Evolutionary conservation across 2,888 invertebrate genomes (phyloP).

Genomic region (Corbicula japonica): DNA sequence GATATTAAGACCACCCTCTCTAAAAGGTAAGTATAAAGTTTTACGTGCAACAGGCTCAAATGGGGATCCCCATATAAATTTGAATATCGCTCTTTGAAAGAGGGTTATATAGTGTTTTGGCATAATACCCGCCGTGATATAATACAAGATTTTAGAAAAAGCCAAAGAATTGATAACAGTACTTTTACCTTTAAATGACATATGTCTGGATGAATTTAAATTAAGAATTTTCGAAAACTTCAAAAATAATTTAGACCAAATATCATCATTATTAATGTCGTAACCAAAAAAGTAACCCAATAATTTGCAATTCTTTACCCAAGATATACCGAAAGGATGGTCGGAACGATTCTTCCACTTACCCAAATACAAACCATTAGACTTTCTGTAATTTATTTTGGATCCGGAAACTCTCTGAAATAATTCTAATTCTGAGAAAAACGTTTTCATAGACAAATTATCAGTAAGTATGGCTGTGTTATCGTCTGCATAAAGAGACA

Average conservation of each 20-base stretch:
- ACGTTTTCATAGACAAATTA: not conserved
- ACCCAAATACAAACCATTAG: conserved; percentile 53
- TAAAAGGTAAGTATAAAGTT: not conserved
- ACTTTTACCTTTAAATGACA: conserved; percentile 27
- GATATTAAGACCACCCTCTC: too few relatives aligned
- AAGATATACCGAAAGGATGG: conserved; percentile 61
- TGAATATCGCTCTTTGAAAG: conserved; percentile 8
- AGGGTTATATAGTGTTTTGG: conserved; percentile 17
- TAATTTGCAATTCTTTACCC: conserved; percentile 45
- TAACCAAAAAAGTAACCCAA: conserved; percentile 50
- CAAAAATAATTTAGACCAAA: conserved; percentile 40
- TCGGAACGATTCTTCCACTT: conserved; percentile 57
- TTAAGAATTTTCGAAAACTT: conserved; percentile 48
- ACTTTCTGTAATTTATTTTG: conserved; percentile 51
- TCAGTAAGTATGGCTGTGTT: conserved; percentile 11
- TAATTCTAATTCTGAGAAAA: not conserved
- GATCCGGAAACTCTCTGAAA: conserved; percentile 38
- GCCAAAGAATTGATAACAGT: conserved; percentile 27
- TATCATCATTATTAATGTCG: conserved; percentile 38
- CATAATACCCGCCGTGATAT: conserved; percentile 5
- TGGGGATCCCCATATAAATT: conserved; percentile 27
- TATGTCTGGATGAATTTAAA: not conserved
- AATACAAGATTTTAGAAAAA: conserved; percentile 24
- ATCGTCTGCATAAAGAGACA: too few relatives aligned
- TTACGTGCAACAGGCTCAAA: conserved; percentile 4